Conservation (phyloP, 37 sponge, comb jelly and placozoan species). For the Diacarnus erythraeanus region DNA sequence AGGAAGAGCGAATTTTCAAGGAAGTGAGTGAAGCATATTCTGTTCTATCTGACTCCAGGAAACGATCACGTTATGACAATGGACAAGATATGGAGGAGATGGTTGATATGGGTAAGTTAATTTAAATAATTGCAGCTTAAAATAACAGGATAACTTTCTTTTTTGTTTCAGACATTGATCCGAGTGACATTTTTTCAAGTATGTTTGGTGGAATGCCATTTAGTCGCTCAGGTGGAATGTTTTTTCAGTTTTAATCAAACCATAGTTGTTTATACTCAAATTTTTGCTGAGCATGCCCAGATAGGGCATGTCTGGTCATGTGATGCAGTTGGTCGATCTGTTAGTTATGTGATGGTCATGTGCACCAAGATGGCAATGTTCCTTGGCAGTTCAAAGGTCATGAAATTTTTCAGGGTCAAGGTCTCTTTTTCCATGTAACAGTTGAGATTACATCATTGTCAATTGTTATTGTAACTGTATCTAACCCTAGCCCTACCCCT, state of each 20-base stretch:
- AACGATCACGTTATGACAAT: constrained; percentile 86
- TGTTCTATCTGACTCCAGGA: constrained; percentile 87
- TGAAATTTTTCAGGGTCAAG: no score
- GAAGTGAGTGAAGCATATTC: constrained; percentile 95
- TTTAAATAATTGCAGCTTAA: background rate
- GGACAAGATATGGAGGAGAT: constrained; percentile 95
- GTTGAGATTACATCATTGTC: no score
- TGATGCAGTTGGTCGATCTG: no score
- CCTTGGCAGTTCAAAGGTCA: no score
- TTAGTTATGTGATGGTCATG: no score
- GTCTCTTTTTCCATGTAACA: no score
- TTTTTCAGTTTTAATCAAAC: constrained; percentile 13
- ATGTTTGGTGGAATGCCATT: constrained; percentile 12
- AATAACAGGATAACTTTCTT: background rate
- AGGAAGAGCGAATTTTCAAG: constrained; percentile 90
- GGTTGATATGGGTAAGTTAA: constrained; percentile 16
- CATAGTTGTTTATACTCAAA: no score
- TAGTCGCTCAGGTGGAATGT: constrained; percentile 10
- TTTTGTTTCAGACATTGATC: constrained; percentile 27
- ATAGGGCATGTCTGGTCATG: no score
- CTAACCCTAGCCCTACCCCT: no score
- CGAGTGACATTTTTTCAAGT: constrained; percentile 20
- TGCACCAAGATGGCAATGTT: no score
- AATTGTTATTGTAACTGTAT: no score
- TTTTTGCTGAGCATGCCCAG: no score